Evolutionary conservation across 2,888 invertebrate genomes (phyloP).

Genomic region (Nesidiocoris tenuis): DNA sequence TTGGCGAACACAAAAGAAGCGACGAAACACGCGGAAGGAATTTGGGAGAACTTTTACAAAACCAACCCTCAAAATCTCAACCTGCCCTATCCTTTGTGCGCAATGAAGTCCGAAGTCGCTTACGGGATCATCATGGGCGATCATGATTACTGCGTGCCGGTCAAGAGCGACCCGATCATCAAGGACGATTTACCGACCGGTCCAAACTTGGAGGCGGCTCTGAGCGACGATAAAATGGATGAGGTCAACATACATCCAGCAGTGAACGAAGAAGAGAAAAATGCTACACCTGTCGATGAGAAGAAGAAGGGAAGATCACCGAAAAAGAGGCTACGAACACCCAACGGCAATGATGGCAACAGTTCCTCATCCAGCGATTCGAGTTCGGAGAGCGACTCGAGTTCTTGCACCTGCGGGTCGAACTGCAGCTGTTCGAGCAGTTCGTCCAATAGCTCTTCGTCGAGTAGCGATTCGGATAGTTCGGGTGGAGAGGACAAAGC

Average conservation of each 20-base stretch:
- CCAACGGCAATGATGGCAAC: constrained; percentile 52
- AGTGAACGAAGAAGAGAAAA: constrained; percentile 23
- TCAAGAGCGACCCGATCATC: constrained; percentile 47
- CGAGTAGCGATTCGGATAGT: constrained; percentile 62
- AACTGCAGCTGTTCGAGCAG: constrained; percentile 80
- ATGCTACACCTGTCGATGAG: constrained; percentile 33
- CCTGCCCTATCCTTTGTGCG: constrained; percentile 47
- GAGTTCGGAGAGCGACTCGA: constrained; percentile 72
- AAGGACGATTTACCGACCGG: constrained; percentile 51
- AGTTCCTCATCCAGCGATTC: constrained; percentile 73
- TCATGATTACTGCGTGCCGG: constrained; percentile 50
- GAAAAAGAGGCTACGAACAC: constrained; percentile 60
- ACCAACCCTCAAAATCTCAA: constrained; percentile 60
- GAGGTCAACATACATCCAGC: constrained; percentile 47
- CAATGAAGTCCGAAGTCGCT: constrained; percentile 47
- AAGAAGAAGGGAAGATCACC: constrained; percentile 58
- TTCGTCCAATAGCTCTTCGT: constrained; percentile 66
- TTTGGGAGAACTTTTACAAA: constrained; percentile 77
- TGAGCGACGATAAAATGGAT: constrained; percentile 44
- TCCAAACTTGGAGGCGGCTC: constrained; percentile 31
- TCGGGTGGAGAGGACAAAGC: constrained; percentile 62
- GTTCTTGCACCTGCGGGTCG: constrained; percentile 77
- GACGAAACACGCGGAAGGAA: constrained; percentile 60
- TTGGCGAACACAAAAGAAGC: neutral
- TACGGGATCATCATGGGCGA: constrained; percentile 49